Percentiles rank a stretch among this genome's conserved stretches.
Conservation (phyloP, 1,140 invertebrate genomes). For the Heterodera schachtii region DNA sequence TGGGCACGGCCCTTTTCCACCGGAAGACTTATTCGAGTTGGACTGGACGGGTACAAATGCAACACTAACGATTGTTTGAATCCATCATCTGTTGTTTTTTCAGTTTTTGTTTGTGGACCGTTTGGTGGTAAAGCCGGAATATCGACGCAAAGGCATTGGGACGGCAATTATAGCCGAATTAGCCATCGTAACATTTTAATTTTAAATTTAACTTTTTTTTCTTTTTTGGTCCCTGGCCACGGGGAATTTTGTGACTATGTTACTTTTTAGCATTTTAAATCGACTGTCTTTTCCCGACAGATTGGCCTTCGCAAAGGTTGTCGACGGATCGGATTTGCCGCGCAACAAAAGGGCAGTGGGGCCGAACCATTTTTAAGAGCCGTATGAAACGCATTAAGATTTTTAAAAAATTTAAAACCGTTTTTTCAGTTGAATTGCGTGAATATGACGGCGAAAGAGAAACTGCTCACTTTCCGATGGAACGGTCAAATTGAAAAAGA, state of each 20-base stretch:
- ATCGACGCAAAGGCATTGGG: slow-evolving; percentile 7
- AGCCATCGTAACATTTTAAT: slow-evolving; percentile 4
- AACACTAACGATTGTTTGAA: neutral
- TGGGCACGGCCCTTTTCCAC: slow-evolving; percentile 28
- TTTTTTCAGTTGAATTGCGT: neutral
- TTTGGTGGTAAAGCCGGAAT: slow-evolving; percentile 6
- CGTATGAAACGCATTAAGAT: neutral
- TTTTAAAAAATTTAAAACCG: neutral
- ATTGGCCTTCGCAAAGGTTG: neutral
- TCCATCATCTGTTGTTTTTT: neutral
- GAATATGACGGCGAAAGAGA: neutral
- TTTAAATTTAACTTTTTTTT: neutral
- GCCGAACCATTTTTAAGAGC: neutral
- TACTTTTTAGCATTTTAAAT: neutral
- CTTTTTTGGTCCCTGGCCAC: neutral
- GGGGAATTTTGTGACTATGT: too few species aligned
- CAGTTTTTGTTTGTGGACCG: slow-evolving; percentile 18
- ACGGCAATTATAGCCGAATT: slow-evolving; percentile 33
- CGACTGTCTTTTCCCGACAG: neutral
- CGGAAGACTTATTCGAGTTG: slow-evolving; percentile 26
- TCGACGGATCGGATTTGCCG: neutral
- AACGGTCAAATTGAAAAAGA: neutral
- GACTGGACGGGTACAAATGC: slow-evolving; percentile 2
- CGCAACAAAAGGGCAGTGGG: neutral
- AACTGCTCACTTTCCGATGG: neutral